Evolutionary conservation across 1,140 invertebrate species (phyloP).

Genomic region (Microplitis demolitor): DNA sequence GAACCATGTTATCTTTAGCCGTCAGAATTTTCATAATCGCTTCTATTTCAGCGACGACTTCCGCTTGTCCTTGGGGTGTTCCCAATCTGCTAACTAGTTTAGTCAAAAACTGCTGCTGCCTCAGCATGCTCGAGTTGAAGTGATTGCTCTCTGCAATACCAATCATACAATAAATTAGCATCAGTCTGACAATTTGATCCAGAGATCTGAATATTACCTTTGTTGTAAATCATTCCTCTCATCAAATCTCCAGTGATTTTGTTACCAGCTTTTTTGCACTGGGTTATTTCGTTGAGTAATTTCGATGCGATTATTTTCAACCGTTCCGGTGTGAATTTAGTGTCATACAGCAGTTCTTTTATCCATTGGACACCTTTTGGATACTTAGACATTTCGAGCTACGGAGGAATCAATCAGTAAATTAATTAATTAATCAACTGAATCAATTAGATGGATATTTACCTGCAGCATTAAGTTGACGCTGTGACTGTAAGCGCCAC

Average conservation of each 20-base stretch:
- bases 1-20: constrained; percentile 64
- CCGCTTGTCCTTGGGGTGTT: constrained; percentile 59
- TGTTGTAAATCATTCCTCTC: constrained; percentile 66
- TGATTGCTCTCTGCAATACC: constrained; percentile 73
- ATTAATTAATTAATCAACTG: constrained; percentile 15
- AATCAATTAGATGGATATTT: constrained; percentile 17
- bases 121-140: constrained; percentile 70
- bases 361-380: constrained; percentile 77
- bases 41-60: constrained; percentile 68
- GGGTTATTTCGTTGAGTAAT: constrained; percentile 76
- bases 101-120: constrained; percentile 79
- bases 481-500: constrained; percentile 69
- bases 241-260: constrained; percentile 67
- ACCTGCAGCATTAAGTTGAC: constrained; percentile 64
- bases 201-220: constrained; percentile 58
- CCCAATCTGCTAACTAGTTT: constrained; percentile 68
- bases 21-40: constrained; percentile 68
- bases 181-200: neutral
- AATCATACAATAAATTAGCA: constrained; percentile 10
- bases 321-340: constrained; percentile 74
- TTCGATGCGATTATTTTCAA: constrained; percentile 78
- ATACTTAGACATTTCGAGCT: constrained; percentile 81
- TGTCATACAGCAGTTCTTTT: constrained; percentile 74
- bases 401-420: constrained; percentile 10
- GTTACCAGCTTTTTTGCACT: constrained; percentile 70